phyloP scores from a whole-genome alignment of 2,888 invertebrate genomes.

The Pimpla rufipes region DNA sequence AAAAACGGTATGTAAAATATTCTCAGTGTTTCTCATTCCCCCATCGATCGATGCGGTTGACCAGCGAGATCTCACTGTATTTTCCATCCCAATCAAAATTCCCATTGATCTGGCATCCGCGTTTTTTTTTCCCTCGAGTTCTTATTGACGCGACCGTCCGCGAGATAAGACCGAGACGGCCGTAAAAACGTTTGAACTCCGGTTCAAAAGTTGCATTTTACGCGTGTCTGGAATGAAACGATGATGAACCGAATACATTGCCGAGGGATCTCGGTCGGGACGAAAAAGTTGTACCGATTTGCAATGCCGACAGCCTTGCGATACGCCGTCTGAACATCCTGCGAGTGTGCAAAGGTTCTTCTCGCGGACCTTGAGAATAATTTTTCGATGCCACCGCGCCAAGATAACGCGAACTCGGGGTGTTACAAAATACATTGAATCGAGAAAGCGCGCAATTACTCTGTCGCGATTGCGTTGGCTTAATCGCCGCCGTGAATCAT shows the following conservation, averaged over 20 bases:
- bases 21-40: too few relatives aligned
- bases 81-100: background rate
- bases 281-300: constrained; percentile 13
- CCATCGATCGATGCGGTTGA: too few relatives aligned
- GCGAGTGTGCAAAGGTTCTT: background rate
- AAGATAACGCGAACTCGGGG: background rate
- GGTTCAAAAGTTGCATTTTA: background rate
- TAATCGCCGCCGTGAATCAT: background rate
- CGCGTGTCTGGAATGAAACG: background rate
- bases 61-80: background rate
- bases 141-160: too few relatives aligned
- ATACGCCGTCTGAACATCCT: background rate
- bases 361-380: background rate
- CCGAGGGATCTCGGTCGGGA: background rate
- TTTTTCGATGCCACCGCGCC: background rate
- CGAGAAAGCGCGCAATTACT: background rate
- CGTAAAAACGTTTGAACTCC: constrained; percentile 14
- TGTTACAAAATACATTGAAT: background rate
- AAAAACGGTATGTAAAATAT: too few relatives aligned
- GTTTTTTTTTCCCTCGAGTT: background rate
- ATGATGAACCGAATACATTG: background rate
- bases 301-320: constrained; percentile 31
- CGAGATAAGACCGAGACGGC: background rate
- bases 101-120: background rate
- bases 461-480: background rate